These are phyloP conservation scores for Caenorhabditis sp. DNA, from an alignment of 2,888 invertebrate species.

Conservation along the genomic window DNA sequence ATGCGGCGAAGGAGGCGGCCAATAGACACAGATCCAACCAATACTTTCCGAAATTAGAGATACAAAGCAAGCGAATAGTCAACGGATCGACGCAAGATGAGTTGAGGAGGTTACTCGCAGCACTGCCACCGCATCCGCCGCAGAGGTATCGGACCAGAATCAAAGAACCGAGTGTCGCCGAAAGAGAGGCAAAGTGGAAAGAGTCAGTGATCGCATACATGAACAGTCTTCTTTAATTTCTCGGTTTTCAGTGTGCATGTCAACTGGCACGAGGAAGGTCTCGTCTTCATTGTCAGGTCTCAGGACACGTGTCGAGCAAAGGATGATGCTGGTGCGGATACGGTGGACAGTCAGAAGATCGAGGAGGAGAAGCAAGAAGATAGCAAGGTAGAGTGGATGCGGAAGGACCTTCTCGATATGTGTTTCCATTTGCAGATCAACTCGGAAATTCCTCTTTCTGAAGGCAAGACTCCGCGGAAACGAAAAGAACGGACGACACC, in stretches of 20 bases:
- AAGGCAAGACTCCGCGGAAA: conserved; percentile 2
- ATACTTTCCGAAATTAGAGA: conserved; percentile 51
- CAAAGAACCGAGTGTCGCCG: conserved; percentile 35
- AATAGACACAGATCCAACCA: conserved; percentile 46
- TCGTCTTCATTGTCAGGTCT: conserved; percentile 41
- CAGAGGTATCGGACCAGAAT: conserved; percentile 25
- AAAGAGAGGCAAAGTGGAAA: conserved; percentile 45
- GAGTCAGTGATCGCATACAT: conserved; percentile 7
- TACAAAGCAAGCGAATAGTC: conserved; percentile 43
- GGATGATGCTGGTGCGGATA: conserved; percentile 44
- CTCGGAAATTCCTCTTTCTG: conserved; percentile 44
- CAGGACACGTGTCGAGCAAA: conserved; percentile 51
- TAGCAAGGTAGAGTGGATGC: background rate
- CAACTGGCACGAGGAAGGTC: conserved; percentile 35
- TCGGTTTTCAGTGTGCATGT: conserved; percentile 33
- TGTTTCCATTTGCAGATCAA: conserved; percentile 48
- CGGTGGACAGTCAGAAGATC: conserved; percentile 33
- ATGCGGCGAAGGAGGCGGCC: conserved; percentile 60
- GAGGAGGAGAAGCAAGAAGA: background rate
- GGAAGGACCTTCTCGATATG: too few species aligned
- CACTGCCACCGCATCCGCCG: conserved; percentile 46
- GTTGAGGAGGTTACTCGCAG: conserved; percentile 28
- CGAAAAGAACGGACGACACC: conserved; percentile 4
- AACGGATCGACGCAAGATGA: conserved; percentile 32
- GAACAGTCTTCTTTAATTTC: background rate